Evolutionary conservation across 2,888 invertebrate species (phyloP).

Genomic region (Drosophila colorata): DNA sequence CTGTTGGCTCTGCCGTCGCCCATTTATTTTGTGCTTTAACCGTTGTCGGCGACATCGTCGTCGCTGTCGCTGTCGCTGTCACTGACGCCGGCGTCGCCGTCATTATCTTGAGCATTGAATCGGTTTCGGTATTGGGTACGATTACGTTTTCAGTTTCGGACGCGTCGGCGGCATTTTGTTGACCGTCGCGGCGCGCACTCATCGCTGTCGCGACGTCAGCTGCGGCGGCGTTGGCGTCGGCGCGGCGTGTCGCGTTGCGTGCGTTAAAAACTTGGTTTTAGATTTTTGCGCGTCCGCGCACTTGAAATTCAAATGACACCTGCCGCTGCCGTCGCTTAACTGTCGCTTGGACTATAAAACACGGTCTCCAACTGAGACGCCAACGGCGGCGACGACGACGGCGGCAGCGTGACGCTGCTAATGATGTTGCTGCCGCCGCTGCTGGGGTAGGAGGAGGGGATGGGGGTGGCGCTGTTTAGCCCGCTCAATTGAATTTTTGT

Average conservation of each 20-base stretch:
- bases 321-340: slow-evolving; percentile 78
- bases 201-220: slow-evolving; percentile 42
- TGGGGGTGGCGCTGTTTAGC: slow-evolving; percentile 32
- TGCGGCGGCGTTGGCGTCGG: background rate
- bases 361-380: slow-evolving; percentile 54
- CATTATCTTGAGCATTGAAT: slow-evolving; percentile 71
- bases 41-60: slow-evolving; percentile 45
- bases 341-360: slow-evolving; percentile 60
- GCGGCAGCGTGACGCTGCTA: slow-evolving; percentile 34
- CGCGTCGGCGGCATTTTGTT: slow-evolving; percentile 34
- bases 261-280: slow-evolving; percentile 43
- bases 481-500: slow-evolving; percentile 60
- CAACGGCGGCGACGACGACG: slow-evolving; percentile 46
- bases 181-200: slow-evolving; percentile 68
- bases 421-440: slow-evolving; percentile 24
- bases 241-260: slow-evolving; percentile 22
- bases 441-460: slow-evolving; percentile 22
- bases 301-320: slow-evolving; percentile 76
- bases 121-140: slow-evolving; percentile 43
- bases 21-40: slow-evolving; percentile 80
- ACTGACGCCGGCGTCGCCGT: slow-evolving; percentile 51
- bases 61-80: slow-evolving; percentile 20
- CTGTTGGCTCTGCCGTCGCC: slow-evolving; percentile 67
- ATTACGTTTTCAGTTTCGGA: slow-evolving; percentile 17
- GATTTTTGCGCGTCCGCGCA: slow-evolving; percentile 64